Evolutionary conservation across 1,140 invertebrate species (phyloP).

Genomic region (Drosophila novamexicana): DNA sequence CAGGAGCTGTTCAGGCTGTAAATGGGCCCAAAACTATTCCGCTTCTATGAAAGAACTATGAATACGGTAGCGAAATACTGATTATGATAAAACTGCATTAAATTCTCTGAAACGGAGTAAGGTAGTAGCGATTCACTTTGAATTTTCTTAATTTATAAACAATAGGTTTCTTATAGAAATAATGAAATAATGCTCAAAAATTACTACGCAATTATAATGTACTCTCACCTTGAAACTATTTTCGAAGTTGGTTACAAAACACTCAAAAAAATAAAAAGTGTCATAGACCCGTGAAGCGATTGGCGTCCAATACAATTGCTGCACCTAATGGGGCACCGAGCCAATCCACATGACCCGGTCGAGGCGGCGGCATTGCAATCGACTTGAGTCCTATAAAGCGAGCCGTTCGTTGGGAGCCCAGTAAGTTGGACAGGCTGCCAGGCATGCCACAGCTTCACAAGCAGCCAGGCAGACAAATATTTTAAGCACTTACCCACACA

Average conservation of each 20-base stretch:
- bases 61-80: too few relatives aligned
- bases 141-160: too few relatives aligned
- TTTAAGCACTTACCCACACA: conserved; percentile 65
- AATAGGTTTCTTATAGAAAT: too few relatives aligned
- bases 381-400: conserved; percentile 50
- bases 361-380: conserved; percentile 42
- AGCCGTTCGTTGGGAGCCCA: conserved; percentile 36
- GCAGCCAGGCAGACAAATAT: conserved; percentile 67
- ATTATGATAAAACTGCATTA: too few relatives aligned
- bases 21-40: neutral
- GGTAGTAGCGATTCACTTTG: too few relatives aligned
- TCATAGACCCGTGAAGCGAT: neutral
- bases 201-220: too few relatives aligned
- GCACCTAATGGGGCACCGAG: neutral
- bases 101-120: too few relatives aligned
- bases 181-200: too few relatives aligned
- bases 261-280: neutral
- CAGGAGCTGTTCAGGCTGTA: conserved; percentile 19
- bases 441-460: conserved; percentile 35
- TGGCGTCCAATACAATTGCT: conserved; percentile 5
- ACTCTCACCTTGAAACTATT: too few relatives aligned
- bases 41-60: neutral
- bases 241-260: neutral
- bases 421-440: conserved; percentile 35
- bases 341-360: conserved; percentile 5